phyloP scores from a whole-genome alignment of 2,113 vertebrate genomes.

The Penelope pileata region DNA sequence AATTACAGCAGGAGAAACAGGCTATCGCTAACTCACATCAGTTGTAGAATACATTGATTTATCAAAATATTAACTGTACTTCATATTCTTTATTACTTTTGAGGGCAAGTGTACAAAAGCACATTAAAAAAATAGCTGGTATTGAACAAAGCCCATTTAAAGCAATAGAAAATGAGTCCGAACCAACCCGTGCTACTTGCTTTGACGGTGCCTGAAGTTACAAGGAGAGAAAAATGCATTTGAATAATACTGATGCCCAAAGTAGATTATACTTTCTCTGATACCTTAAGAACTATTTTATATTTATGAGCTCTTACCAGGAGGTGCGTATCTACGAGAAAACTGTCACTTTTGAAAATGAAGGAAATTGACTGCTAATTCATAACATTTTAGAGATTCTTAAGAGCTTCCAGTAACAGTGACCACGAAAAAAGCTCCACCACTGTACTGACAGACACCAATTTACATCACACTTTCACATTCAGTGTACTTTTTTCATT shows the following conservation, averaged over 20 bases:
- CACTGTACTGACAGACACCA: not conserved
- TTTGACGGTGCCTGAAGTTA: not conserved
- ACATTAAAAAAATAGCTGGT: not conserved
- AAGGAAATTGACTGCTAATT: not conserved
- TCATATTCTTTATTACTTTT: not conserved
- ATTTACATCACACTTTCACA: constrained; percentile 24
- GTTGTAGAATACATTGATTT: not conserved
- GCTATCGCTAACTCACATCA: not conserved
- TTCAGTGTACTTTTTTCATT: not conserved
- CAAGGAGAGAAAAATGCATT: not conserved
- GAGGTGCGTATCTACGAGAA: not conserved
- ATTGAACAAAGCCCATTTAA: not conserved
- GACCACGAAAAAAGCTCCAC: constrained; percentile 3
- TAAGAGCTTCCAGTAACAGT: not conserved
- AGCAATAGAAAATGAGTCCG: not conserved
- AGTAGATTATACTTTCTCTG: not conserved
- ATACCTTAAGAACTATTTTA: not conserved
- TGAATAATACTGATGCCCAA: not conserved
- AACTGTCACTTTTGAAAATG: not conserved
- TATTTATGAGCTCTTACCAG: constrained; percentile 1
- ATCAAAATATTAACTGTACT: not conserved
- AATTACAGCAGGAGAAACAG: constrained; percentile 7
- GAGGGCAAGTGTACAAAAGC: not conserved
- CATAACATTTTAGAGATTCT: not conserved
- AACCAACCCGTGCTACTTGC: not conserved